phyloP scores from a whole-genome alignment of 2,888 invertebrate genomes.

The Lepidochitona cinerea region DNA sequence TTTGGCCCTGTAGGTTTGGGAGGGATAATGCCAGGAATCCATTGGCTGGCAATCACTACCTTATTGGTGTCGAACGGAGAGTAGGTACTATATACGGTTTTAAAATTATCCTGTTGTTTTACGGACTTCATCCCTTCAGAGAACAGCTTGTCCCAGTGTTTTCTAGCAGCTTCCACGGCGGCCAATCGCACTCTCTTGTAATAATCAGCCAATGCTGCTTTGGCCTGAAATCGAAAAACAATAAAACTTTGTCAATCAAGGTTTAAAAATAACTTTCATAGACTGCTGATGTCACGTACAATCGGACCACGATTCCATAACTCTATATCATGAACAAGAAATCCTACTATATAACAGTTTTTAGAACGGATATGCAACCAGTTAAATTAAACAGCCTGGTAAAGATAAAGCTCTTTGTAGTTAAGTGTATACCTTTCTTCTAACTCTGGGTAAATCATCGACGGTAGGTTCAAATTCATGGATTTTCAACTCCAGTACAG shows the following conservation, averaged over 20 bases:
- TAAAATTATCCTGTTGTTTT: constrained; percentile 46
- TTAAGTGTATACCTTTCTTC: constrained; percentile 40
- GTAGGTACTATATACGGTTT: constrained; percentile 46
- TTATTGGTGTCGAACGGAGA: constrained; percentile 31
- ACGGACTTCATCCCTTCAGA: constrained; percentile 40
- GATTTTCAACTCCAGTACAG: constrained; percentile 39
- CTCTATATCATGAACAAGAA: no score
- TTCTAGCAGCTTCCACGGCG: constrained; percentile 37
- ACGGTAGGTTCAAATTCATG: constrained; percentile 41
- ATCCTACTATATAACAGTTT: no score
- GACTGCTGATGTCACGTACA: no score
- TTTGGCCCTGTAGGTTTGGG: background rate
- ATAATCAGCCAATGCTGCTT: constrained; percentile 39
- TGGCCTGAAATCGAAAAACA: constrained; percentile 29
- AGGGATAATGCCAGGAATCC: background rate
- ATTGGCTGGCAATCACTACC: background rate
- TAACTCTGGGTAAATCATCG: constrained; percentile 47
- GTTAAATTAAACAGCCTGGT: no score
- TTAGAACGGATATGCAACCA: no score
- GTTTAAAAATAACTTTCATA: no score
- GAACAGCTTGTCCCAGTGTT: constrained; percentile 51
- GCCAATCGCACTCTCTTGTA: constrained; percentile 44
- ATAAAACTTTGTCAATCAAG: no score
- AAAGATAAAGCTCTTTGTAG: no score
- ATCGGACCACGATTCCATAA: no score